Evolutionary conservation across 37 sponge, comb jelly and placozoan species (phyloP).

Genomic region (Ianthella basta): DNA sequence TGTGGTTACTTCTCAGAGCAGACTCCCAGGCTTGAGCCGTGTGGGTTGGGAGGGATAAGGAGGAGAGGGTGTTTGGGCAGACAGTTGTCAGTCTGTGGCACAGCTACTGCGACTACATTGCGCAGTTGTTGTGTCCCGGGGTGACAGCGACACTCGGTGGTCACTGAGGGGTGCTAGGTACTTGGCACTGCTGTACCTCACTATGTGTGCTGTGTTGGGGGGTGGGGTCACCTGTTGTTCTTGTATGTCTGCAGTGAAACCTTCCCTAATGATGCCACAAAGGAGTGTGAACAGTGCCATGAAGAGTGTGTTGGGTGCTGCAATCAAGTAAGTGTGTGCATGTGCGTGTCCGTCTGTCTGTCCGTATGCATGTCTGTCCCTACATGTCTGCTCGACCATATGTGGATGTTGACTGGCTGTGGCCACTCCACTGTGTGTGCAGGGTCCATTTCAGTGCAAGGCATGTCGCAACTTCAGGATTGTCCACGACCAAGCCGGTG

Average conservation of each 20-base stretch:
- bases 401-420: background rate
- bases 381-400: background rate
- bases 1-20: too few relatives aligned
- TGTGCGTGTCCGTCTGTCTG: background rate
- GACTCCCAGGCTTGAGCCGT: too few relatives aligned
- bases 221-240: background rate
- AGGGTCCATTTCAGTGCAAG: slow-evolving; percentile 54
- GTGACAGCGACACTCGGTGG: too few relatives aligned
- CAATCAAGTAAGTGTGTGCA: slow-evolving; percentile 39
- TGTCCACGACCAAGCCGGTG: background rate
- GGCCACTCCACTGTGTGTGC: background rate
- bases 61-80: too few relatives aligned
- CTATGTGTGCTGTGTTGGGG: too few relatives aligned
- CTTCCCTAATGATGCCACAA: slow-evolving; percentile 30
- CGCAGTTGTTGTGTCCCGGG: too few relatives aligned
- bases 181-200: too few relatives aligned
- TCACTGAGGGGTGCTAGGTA: too few relatives aligned
- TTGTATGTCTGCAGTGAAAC: slow-evolving; percentile 2
- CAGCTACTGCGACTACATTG: too few relatives aligned
- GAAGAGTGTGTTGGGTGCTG: slow-evolving; percentile 57
- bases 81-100: too few relatives aligned
- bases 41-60: too few relatives aligned
- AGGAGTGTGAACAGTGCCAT: slow-evolving; percentile 56
- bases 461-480: slow-evolving; percentile 33
- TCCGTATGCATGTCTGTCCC: background rate